Percentiles rank a stretch among this genome's conserved stretches.
These are phyloP conservation scores for Squalus acanthias DNA, from an alignment of 2,797 vertebrate genomes.

Conservation along the genomic window DNA sequence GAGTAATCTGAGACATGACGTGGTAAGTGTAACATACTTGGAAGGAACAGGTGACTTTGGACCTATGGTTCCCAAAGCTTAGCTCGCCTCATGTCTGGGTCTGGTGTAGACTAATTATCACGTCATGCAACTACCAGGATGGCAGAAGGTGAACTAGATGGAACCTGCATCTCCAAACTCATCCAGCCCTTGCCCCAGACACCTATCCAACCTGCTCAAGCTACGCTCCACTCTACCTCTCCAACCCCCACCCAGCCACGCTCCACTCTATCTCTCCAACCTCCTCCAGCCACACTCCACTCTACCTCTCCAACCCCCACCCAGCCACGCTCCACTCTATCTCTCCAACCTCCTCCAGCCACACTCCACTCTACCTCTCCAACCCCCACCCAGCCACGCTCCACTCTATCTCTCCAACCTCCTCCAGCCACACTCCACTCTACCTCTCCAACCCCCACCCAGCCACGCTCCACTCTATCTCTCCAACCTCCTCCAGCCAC, in stretches of 20 bases:
- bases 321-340: background rate
- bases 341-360: background rate
- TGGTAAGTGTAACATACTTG: background rate
- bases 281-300: background rate
- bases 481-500: background rate
- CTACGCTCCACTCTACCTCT: background rate
- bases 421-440: no score
- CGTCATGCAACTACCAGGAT: background rate
- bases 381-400: no score
- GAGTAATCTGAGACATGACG: background rate
- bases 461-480: no score
- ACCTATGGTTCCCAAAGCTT: background rate
- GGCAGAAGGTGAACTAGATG: background rate
- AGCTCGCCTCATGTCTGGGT: background rate
- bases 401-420: no score
- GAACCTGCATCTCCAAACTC: background rate
- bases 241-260: background rate
- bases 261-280: background rate
- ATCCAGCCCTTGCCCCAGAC: background rate
- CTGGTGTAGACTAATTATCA: background rate
- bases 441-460: no score
- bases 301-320: background rate
- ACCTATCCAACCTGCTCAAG: background rate
- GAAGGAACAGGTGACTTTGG: no score
- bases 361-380: no score